Percentiles rank a stretch among this genome's conserved stretches.
Conservation (phyloP, 2,797 vertebrate species). For the Urosaurus nigricauda region DNA sequence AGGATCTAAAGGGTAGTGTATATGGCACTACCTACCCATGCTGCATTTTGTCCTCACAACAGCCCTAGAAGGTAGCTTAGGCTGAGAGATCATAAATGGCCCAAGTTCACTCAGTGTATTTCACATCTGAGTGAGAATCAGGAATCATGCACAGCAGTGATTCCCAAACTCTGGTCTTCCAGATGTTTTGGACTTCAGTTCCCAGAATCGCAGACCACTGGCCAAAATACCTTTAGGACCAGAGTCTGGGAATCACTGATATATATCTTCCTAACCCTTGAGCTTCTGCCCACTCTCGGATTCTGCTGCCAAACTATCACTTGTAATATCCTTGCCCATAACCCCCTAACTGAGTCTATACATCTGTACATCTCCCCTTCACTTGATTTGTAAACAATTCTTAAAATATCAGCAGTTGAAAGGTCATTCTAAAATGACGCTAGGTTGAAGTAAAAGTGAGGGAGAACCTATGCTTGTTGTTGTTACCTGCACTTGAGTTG, state of each 20-base stretch:
- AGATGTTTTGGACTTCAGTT: too few relatives aligned
- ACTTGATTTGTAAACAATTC: background rate
- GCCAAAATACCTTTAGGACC: too few relatives aligned
- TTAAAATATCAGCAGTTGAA: background rate
- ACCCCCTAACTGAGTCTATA: too few relatives aligned
- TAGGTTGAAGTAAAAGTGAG: background rate
- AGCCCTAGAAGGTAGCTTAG: background rate
- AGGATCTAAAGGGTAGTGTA: background rate
- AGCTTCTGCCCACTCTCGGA: background rate
- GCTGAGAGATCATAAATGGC: background rate
- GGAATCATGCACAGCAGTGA: too few relatives aligned
- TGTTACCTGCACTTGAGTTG: too few relatives aligned
- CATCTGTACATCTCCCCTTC: background rate
- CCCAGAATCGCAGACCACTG: too few relatives aligned
- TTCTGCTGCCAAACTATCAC: background rate
- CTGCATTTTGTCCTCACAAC: background rate
- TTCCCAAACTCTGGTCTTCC: too few relatives aligned
- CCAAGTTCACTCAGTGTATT: background rate
- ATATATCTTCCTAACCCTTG: background rate
- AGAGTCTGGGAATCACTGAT: too few relatives aligned
- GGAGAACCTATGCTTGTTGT: background rate
- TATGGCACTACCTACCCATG: background rate
- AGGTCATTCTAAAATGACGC: background rate
- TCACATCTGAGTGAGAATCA: background rate
- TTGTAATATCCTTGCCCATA: slow-evolving; percentile 4